Base-by-base conservation (phyloP, 1,140 invertebrate genomes). In the Lasioglossum baleicum region DNA sequence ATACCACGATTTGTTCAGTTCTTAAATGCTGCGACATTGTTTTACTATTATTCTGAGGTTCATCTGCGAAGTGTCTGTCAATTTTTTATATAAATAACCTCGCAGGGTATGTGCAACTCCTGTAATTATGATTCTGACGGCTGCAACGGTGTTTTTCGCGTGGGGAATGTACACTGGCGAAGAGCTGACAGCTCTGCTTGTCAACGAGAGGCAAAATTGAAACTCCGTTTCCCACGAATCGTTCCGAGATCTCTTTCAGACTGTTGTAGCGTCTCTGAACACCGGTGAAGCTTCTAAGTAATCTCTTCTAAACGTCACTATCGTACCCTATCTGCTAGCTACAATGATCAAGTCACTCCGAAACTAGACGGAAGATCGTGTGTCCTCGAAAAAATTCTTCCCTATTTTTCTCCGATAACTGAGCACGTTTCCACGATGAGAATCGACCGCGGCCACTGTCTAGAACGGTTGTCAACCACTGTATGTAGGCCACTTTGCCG, bases 401-500 rank as follows among this genome's bases (percentile, higher is more conserved):
- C 64, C 20, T 0, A n/a, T 22, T 48, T 66, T 48, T 6, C 40
- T 22, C 42, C 0, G 20, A 26, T 13, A 48, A 22, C 10, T 11
- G 10, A 20, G 13, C 20, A 64, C 26, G 17, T 64, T 17, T 11
- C n/a, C 13, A 44, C 56, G 40, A 26, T 7, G 17, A 56, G 15
- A 56, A 56, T 56, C 15, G 6, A 17, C 15, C 20, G 7, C 53
- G 53, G 20, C 56, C 56, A 70, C 82, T 82, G 82, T 75, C 80
- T 72, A 75, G 64, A 58, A 61, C 40, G 76, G 65, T 80, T 82
- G 82, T 86, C 74, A 64, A 75, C 77, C 81, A 80, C 51, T 83
- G 73, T 83, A 86, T 83, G 60, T 87, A 71, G 84, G 82, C 70
- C 85, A 87, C 85, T 87, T 85, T 82, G 85, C 87, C 88, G 81